Percentiles rank a stretch among this genome's conserved stretches.
These are phyloP conservation scores for Numida meleagris DNA, from an alignment of 2,113 vertebrate species.

Conservation along the genomic window DNA sequence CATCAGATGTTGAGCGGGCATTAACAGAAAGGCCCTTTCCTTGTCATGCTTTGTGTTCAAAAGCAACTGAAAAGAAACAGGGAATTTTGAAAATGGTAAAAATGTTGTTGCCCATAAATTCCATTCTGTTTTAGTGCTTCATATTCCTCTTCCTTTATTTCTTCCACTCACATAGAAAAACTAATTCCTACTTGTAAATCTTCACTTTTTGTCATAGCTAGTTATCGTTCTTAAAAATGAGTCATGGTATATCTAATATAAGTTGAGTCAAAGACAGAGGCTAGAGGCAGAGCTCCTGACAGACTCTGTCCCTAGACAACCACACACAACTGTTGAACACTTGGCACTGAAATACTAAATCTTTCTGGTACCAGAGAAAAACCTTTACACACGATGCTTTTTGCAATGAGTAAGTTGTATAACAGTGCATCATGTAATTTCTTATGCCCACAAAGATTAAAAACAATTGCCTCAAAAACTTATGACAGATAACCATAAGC, in stretches of 20 bases:
- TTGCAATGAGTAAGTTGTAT: background rate
- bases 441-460: background rate
- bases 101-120: background rate
- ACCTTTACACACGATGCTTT: background rate
- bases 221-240: background rate
- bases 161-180: background rate
- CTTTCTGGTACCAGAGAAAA: background rate
- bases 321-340: background rate
- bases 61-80: background rate
- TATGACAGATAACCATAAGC: background rate
- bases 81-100: background rate
- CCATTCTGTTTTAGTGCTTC: background rate
- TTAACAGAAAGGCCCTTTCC: background rate
- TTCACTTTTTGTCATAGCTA: background rate
- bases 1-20: background rate
- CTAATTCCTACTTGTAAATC: background rate
- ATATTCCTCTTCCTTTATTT: background rate
- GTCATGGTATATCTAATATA: background rate
- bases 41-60: background rate
- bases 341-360: background rate
- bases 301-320: background rate
- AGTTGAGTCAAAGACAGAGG: background rate
- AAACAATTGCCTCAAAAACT: background rate
- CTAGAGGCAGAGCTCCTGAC: background rate
- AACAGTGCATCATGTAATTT: background rate